Evolutionary conservation across 2,888 invertebrate species (phyloP).

Genomic region (Philereme vetulata): DNA sequence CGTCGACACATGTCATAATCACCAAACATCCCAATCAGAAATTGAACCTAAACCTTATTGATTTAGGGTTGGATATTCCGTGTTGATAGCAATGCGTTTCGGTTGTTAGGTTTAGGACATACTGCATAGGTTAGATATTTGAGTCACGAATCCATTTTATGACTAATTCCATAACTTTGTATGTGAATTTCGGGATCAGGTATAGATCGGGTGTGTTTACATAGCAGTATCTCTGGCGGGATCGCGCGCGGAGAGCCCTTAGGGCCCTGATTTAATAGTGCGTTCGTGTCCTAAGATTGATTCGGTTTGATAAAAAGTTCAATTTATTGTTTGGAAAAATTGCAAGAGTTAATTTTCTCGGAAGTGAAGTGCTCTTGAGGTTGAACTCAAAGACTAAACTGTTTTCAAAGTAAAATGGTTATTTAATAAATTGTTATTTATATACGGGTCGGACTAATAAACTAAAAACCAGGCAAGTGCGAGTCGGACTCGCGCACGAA

Average conservation of each 20-base stretch:
- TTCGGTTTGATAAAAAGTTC: conserved; percentile 40
- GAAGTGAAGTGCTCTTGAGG: too few relatives aligned
- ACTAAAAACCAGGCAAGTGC: too few relatives aligned
- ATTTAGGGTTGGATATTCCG: conserved; percentile 31
- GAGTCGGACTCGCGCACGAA: too few relatives aligned
- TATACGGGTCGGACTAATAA: too few relatives aligned
- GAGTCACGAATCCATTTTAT: conserved; percentile 83
- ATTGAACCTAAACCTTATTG: accelerated
- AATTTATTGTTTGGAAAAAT: conserved; percentile 31
- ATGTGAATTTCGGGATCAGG: conserved; percentile 82
- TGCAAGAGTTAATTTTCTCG: background rate
- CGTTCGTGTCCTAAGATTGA: conserved; percentile 50
- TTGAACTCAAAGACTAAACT: too few relatives aligned
- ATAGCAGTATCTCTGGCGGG: conserved; percentile 65
- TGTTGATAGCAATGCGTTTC: conserved; percentile 26
- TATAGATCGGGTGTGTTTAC: conserved; percentile 72
- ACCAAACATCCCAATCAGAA: conserved; percentile 14
- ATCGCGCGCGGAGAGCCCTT: conserved; percentile 60
- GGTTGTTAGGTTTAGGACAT: conserved; percentile 36
- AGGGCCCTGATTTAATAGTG: conserved; percentile 70
- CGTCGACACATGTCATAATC: conserved; percentile 38
- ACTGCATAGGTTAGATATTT: conserved; percentile 80
- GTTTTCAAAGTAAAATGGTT: too few relatives aligned
- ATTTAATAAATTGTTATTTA: too few relatives aligned
- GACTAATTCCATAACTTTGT: conserved; percentile 84